phyloP scores from a whole-genome alignment of 1,140 invertebrate genomes.

The Hypothenemus hampei region DNA sequence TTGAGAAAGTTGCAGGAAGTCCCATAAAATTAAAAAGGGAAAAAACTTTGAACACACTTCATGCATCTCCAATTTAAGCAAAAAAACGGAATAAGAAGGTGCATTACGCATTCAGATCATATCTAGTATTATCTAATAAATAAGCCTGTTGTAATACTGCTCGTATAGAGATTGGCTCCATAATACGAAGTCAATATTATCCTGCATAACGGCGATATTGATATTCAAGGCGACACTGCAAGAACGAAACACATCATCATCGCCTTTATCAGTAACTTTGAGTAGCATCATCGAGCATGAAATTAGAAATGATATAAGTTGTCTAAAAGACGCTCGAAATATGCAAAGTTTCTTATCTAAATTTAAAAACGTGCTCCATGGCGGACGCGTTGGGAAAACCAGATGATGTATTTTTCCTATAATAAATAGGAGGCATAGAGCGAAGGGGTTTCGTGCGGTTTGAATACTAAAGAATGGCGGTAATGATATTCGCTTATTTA shows the following conservation, averaged over 20 bases:
- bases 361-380: constrained; percentile 5
- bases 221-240: background rate
- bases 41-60: no score
- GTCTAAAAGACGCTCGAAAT: constrained; percentile 6
- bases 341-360: constrained; percentile 9
- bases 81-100: background rate
- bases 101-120: background rate
- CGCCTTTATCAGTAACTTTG: background rate
- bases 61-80: no score
- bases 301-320: constrained; percentile 5
- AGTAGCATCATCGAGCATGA: background rate
- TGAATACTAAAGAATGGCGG: no score
- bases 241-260: constrained; percentile 1
- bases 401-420: constrained; percentile 1
- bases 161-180: background rate
- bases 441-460: background rate
- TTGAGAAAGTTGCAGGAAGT: constrained; percentile 8
- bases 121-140: background rate
- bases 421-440: no score
- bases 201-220: background rate
- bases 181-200: background rate
- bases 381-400: background rate
- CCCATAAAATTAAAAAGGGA: constrained; percentile 14
- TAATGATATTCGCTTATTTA: no score
- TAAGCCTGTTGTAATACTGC: background rate